Evolutionary conservation across 1,140 invertebrate genomes (phyloP).

Genomic region (Drosophila insularis): DNA sequence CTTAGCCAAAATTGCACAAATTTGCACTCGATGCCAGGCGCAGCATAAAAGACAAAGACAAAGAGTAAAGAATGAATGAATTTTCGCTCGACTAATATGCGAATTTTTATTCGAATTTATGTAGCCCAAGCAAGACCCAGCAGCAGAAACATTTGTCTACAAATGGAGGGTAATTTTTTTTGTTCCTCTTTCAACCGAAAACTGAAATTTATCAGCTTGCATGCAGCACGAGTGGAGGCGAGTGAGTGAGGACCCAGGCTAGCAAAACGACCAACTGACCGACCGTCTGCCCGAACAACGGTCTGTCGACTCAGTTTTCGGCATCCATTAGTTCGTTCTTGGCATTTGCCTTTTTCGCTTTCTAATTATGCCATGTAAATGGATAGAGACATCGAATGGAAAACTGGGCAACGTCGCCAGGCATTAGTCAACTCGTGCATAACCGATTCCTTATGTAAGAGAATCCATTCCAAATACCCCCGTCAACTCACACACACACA

Average conservation of each 20-base stretch:
- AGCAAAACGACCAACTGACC: too few species aligned
- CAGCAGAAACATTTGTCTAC: constrained; percentile 24
- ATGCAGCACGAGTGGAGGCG: constrained; percentile 17
- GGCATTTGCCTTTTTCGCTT: constrained; percentile 49
- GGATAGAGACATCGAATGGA: constrained; percentile 40
- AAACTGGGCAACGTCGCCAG: constrained; percentile 28
- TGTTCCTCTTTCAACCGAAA: constrained; percentile 16
- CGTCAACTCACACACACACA: not conserved
- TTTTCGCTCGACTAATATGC: constrained; percentile 57
- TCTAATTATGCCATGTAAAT: constrained; percentile 72
- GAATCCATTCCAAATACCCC: not conserved
- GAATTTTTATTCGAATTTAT: constrained; percentile 78
- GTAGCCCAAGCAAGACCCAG: constrained; percentile 7
- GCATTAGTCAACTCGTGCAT: constrained; percentile 71
- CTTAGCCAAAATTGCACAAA: constrained; percentile 60
- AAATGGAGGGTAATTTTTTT: constrained; percentile 18
- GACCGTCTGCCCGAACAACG: too few species aligned
- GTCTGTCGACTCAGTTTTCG: constrained; percentile 43
- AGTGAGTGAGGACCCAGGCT: too few species aligned
- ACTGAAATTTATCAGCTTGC: constrained; percentile 48
- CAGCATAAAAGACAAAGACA: not conserved
- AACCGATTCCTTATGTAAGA: constrained; percentile 39
- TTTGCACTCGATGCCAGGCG: constrained; percentile 52
- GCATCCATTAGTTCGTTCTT: constrained; percentile 55
- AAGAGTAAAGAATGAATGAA: not conserved